A percentile compares a stretch with the other conserved stretches of the same genome.
Evolutionary conservation across 2,113 vertebrate species (phyloP).

Genomic region (Vidua macroura): DNA sequence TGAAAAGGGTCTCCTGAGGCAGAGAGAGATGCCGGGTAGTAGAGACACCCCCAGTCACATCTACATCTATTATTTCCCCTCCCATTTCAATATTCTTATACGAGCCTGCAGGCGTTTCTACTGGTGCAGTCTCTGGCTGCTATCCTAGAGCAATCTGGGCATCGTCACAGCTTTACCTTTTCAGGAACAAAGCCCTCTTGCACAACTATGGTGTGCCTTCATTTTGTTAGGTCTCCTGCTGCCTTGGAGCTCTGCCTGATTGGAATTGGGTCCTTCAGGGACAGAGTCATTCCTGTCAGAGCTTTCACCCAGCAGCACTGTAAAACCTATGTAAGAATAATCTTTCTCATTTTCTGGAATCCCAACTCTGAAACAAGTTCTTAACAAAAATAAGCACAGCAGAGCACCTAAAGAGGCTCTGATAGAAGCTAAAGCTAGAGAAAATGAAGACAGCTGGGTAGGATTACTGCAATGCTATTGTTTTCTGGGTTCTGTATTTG

Average conservation of each 20-base stretch:
- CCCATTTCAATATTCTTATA: background rate
- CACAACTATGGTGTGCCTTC: background rate
- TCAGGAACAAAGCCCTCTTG: background rate
- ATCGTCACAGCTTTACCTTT: background rate
- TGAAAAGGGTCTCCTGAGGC: background rate
- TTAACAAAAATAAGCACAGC: background rate
- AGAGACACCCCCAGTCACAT: background rate
- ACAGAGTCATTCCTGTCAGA: background rate
- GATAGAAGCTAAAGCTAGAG: background rate
- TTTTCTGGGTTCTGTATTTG: background rate
- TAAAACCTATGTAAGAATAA: background rate
- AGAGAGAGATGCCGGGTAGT: background rate
- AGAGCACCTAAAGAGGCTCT: background rate
- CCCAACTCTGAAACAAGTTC: background rate
- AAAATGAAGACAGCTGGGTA: background rate
- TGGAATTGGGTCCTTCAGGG: background rate
- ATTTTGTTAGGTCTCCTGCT: background rate
- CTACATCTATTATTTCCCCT: background rate
- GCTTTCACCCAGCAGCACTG: background rate
- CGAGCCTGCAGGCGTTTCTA: background rate
- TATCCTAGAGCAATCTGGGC: background rate
- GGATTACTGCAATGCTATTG: background rate
- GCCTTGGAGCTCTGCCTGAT: constrained; percentile 9
- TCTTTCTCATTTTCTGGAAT: constrained; percentile 18
- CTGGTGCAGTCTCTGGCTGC: background rate